Evolutionary conservation across 2,113 vertebrate species (phyloP), one percentile per base, ranked within the genome.

Genomic region (Pseudolaguvia tuberculata): DNA sequence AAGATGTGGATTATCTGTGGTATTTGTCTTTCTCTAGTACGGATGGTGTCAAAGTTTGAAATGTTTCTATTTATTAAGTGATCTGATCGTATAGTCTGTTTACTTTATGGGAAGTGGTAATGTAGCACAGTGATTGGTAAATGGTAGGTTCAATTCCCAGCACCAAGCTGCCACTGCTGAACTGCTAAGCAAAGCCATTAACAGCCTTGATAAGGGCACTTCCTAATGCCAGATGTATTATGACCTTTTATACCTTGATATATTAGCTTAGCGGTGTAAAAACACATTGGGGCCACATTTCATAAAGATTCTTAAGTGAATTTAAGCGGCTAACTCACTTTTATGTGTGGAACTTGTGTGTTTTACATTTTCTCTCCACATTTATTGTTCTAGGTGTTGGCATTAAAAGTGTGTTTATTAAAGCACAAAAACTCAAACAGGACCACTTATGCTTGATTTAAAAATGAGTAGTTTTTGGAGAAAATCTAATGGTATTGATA

Each of bases 1-100:
- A n/a, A 23, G 29, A 50, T n/a, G 14, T 70, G 47, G 50, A 25
- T n/a, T 77, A 47, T 71, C 21, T 62, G 42, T 51, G 42, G 23
- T 58, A 23, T 50, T 57, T 50, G 29, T 3, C 35, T 31, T 47
- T 7, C 31, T 47, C 29, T n/a, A 52, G 17, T 76, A 55, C 42
- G 2, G 20, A 6, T 17, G 20, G 52, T 23, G 29, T 47, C 21
- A 51, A 6, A 11, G 9, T 27, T 52, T 18, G 2, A 59, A 69
- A 13, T 25, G 39, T 70, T 39, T 42, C 48, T 2, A 23, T 35
- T 18, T 47, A 21, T 62, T 62, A n/a, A 42, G n/a, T 17, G 39
- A 65, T 47, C 21, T 61, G 10, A 61, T 8, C 1, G 39, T 1
- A 42, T 42, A 42, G 9, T 42, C 39, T 42, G 39, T 42, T 6